Base-by-base conservation (phyloP, 92 coral and sea anemone species). In the Micromussa lordhowensis region DNA sequence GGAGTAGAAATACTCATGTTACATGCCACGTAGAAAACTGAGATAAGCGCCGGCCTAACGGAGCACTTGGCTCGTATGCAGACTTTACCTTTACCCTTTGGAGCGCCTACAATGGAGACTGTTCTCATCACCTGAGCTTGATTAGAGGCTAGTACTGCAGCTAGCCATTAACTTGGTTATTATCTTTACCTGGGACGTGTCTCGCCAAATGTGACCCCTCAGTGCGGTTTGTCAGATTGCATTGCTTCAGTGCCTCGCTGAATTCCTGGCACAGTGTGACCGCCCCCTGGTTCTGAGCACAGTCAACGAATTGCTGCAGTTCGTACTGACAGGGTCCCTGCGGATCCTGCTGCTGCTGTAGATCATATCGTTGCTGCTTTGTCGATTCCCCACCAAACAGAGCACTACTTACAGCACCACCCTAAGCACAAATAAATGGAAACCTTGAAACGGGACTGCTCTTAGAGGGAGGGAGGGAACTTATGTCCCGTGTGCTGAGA, bases 291-390 rank as follows among this genome's bases (percentile, higher is more conserved):
- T 91, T 91, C 82, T 97, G 99, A 29, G 99, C 98, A 88, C 99
- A 97, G 87, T 97, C 96, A 26, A 97, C 98, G 94, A 97, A 97
- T 78, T 95, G 99, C 71, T 97, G 96, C 61, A 97, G 89, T 87
- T 97, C 99, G 76, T 83, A 88, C 81, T 94, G 93, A 75, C 99
- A 97, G 4, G 99, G 98, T 26, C 93, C 95, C 71, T 88, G n/a
- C n/a, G n/a, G 90, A 5, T 48, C 17, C 31, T 91, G 91, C 77
- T 78, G 91, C 77, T 78, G 84, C 75, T 90, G 94, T 61, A 84
- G 94, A 68, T 94, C 89, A 35, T 91, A 88, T 8, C 58, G 59
- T 49, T 95, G 94, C 63, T 91, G 83, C 64, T 90, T 89, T 30
- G 85, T 87, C 58, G 85, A 78, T 17, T 81, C 80, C 19, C 92